Evolutionary conservation across 2,888 invertebrate genomes (phyloP), one percentile per base, ranked within the genome.

Genomic region (Drosophila histrio): DNA sequence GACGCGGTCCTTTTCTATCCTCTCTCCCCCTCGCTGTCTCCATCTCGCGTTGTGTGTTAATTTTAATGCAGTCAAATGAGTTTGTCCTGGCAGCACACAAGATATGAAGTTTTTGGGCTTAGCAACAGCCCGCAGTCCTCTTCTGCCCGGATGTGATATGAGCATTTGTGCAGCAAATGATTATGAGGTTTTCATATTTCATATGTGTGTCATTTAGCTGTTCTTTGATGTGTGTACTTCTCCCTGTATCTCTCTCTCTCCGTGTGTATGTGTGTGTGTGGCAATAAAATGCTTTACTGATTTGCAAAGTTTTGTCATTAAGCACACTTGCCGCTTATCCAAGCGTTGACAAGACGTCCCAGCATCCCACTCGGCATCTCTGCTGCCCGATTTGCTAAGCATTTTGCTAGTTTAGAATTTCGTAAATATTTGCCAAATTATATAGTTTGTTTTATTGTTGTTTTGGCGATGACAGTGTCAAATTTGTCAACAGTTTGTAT

Each of bases 271-370:
- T 56, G 44, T 50, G 39, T 62, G 67, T 74, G 81, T 53, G 71
- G 69, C 63, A 82, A 81, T 81, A 82, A 81, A 81, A 74, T 82
- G 72, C 67, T 75, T 75, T 79, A 63, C 66, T 80, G 84, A 83
- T 86, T 86, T 76, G 64, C 76, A 86, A 83, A 83, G 69, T 83
- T 83, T 86, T 86, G 78, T 80, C 82, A 83, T 83, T 83, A 83
- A 73, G 78, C 76, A 83, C 87, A 80, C 76, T 78, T 72, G 87
- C 52, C 47, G 78, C 58, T 69, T 68, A 65, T 54, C 50, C 70
- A 49, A 60, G 30, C 56, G 39, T 58, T 53, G 50, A 54, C 52
- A 43, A 30, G 39, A 38, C 17, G 11, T 36, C 15, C 39, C 19
- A 21, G 26, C 39, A 28, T 52, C 13, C 21, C 6, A 6, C 13